Evolutionary conservation across 2,113 vertebrate species (phyloP).

Genomic region (Psittacula cyanocephala): DNA sequence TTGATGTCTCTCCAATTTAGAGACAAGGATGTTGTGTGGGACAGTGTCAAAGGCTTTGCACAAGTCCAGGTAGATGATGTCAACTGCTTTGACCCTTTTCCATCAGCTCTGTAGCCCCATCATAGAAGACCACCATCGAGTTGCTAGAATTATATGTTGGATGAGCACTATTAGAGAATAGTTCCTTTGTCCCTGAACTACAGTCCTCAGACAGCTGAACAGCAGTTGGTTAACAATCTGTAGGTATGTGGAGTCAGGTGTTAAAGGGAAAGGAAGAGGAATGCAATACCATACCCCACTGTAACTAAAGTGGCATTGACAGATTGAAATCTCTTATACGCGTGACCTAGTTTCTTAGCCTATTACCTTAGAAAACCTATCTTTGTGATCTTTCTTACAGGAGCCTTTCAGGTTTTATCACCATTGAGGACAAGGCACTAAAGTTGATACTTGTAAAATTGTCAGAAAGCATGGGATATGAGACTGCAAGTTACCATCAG

Average conservation of each 20-base stretch:
- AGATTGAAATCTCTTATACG: not conserved
- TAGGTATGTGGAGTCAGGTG: not conserved
- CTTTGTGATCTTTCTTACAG: not conserved
- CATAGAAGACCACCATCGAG: not conserved
- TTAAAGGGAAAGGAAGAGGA: not conserved
- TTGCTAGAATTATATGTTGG: not conserved
- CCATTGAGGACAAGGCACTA: not conserved
- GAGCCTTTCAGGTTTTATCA: not conserved
- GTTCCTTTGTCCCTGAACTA: not conserved
- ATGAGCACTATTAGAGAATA: not conserved
- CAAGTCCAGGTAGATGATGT: not conserved
- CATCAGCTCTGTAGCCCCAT: not conserved
- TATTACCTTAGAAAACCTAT: not conserved
- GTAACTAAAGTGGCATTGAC: not conserved
- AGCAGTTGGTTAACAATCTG: not conserved
- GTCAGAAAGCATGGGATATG: not conserved
- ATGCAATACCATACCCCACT: not conserved
- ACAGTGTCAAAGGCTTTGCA: not conserved
- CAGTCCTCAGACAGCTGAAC: not conserved
- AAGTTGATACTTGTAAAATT: not conserved
- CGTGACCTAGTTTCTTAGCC: not conserved
- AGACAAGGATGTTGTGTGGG: not conserved
- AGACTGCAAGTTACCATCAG: not conserved
- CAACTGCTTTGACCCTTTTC: not conserved
- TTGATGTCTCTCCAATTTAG: not conserved